A percentile compares a stretch with the other conserved stretches of the same genome.
Conservation (phyloP, 2,888 invertebrate species). For the Didymodactylos carnosus region DNA sequence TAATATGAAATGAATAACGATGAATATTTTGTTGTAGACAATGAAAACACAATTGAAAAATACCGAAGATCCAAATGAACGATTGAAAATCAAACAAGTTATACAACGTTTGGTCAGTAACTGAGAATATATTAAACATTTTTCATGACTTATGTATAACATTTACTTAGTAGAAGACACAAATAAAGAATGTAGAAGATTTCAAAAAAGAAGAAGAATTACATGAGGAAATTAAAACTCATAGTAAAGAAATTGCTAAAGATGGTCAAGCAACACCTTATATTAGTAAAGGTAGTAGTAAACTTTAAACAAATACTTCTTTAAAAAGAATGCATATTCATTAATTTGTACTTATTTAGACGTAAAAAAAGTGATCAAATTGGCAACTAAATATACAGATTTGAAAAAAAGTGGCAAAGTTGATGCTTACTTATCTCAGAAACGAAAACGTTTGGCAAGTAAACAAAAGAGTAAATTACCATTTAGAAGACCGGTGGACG, state of each 20-base stretch:
- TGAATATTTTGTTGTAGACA: neutral
- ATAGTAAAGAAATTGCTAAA: neutral
- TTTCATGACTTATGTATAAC: neutral
- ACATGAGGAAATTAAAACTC: neutral
- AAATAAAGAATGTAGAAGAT: neutral
- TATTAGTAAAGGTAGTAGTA: neutral
- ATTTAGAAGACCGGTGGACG: neutral
- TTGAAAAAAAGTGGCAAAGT: neutral
- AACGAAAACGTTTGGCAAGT: neutral
- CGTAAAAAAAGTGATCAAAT: neutral
- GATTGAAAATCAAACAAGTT: neutral
- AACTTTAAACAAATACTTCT: no score
- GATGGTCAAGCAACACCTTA: neutral
- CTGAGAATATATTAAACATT: neutral
- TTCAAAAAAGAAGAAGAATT: neutral
- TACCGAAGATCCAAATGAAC: neutral
- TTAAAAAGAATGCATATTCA: no score
- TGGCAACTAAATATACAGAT: neutral
- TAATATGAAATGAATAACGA: neutral
- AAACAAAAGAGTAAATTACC: neutral
- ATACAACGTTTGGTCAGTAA: neutral
- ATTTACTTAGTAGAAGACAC: neutral
- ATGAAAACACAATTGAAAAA: neutral
- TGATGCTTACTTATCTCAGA: neutral
- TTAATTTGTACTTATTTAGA: neutral